These are phyloP conservation scores for Epizoanthus stellaris DNA, from an alignment of 92 coral and sea anemone genomes.

Conservation along the genomic window DNA sequence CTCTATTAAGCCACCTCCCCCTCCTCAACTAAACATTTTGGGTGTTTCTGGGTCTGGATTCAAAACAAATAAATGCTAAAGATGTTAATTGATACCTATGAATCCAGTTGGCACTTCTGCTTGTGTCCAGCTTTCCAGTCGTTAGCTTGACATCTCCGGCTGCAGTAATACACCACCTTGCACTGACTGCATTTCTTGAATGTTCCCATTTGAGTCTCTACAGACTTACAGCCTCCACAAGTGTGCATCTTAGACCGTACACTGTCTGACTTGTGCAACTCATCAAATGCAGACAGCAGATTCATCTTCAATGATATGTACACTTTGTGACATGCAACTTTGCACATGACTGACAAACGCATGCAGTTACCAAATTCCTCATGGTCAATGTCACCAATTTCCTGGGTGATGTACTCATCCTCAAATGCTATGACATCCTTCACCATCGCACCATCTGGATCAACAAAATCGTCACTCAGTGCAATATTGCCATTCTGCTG, in stretches of 20 bases:
- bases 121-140: slow-evolving; percentile 65
- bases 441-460: background rate
- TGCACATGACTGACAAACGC: slow-evolving; percentile 44
- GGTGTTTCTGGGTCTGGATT: too few relatives aligned
- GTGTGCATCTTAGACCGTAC: slow-evolving; percentile 15
- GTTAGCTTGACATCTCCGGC: slow-evolving; percentile 40
- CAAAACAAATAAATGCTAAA: too few relatives aligned
- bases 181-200: slow-evolving; percentile 58
- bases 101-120: slow-evolving; percentile 21
- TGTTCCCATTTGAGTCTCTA: slow-evolving; percentile 25
- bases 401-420: slow-evolving; percentile 47
- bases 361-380: slow-evolving; percentile 44
- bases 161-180: slow-evolving; percentile 58
- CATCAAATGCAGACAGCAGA: slow-evolving; percentile 21
- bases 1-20: too few relatives aligned
- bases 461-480: slow-evolving; percentile 41
- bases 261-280: slow-evolving; percentile 17
- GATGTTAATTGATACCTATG: too few relatives aligned
- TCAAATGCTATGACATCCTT: slow-evolving; percentile 46
- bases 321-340: slow-evolving; percentile 53
- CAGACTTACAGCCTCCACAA: slow-evolving; percentile 39
- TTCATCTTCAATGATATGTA: slow-evolving; percentile 49
- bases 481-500: slow-evolving; percentile 40
- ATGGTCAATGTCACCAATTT: slow-evolving; percentile 43
- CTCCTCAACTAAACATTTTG: too few relatives aligned